phyloP scores from a whole-genome alignment of 2,888 invertebrate species.

The Cybosia mesomella region DNA sequence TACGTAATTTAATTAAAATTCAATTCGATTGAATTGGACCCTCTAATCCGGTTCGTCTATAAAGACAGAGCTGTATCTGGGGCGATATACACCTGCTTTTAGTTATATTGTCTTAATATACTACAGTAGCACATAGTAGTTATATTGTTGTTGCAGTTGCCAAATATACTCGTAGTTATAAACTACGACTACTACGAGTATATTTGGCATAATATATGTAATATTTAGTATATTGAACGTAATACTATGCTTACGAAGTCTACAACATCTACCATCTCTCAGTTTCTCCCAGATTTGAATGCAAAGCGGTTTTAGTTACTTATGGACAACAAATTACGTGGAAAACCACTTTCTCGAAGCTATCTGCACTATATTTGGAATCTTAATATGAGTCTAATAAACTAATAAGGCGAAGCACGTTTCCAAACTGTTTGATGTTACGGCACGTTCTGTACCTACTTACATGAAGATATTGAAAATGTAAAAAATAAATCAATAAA shows the following conservation, averaged over 20 bases:
- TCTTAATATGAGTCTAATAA: neutral
- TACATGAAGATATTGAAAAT: too few species aligned
- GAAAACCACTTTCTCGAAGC: neutral
- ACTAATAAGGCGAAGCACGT: too few species aligned
- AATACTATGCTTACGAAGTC: neutral
- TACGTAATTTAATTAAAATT: constrained; percentile 80
- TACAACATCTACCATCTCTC: neutral
- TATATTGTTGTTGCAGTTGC: too few species aligned
- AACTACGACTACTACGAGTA: neutral
- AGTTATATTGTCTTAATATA: neutral
- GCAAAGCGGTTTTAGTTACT: too few species aligned
- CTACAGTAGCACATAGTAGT: too few species aligned
- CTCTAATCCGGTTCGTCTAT: constrained; percentile 69
- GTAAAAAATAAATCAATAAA: too few species aligned
- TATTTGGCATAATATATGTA: neutral
- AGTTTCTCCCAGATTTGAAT: neutral
- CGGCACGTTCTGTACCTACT: neutral
- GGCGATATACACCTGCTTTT: constrained; percentile 24
- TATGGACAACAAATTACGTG: neutral
- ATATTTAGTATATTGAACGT: neutral
- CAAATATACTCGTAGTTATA: too few species aligned
- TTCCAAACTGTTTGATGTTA: neutral
- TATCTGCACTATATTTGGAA: constrained; percentile 1
- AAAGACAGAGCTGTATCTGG: constrained; percentile 51
- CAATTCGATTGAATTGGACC: constrained; percentile 74